Conservation (phyloP, 2,113 vertebrate genomes). For the Labrus mixtus region DNA sequence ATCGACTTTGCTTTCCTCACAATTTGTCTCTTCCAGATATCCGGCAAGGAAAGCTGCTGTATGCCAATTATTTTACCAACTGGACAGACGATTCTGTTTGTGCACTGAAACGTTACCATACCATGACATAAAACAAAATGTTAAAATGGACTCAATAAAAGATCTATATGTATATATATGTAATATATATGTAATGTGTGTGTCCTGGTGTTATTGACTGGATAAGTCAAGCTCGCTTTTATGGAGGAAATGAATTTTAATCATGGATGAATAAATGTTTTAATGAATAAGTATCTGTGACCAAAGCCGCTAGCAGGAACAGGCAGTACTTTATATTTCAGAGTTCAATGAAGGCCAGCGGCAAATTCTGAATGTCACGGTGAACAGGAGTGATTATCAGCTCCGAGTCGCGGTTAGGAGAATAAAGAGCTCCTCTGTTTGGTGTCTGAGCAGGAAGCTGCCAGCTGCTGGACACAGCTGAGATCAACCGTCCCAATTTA, state of each 20-base stretch:
- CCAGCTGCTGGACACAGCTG: constrained; percentile 31
- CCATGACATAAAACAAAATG: too few species aligned
- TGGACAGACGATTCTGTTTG: too few species aligned
- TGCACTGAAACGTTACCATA: too few species aligned
- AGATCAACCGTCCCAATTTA: constrained; percentile 11
- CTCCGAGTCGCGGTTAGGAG: background rate
- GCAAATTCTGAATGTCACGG: constrained; percentile 40
- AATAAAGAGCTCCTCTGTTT: constrained; percentile 62
- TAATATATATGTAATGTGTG: too few species aligned
- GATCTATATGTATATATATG: too few species aligned
- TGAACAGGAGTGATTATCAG: constrained; percentile 15
- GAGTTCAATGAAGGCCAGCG: constrained; percentile 11
- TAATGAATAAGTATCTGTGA: background rate
- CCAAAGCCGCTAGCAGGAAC: background rate
- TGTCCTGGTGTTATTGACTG: too few species aligned
- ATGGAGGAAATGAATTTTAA: background rate
- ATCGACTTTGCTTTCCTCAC: too few species aligned
- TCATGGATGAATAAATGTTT: background rate
- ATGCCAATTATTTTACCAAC: too few species aligned
- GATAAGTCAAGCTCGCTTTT: too few species aligned
- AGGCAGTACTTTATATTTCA: background rate
- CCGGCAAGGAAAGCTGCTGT: too few species aligned
- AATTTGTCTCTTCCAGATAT: too few species aligned
- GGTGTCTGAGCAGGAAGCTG: constrained; percentile 29
- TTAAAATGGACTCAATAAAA: too few species aligned